These are phyloP conservation scores for Hirundo rustica DNA, from an alignment of 2,797 vertebrate species.

Conservation along the genomic window DNA sequence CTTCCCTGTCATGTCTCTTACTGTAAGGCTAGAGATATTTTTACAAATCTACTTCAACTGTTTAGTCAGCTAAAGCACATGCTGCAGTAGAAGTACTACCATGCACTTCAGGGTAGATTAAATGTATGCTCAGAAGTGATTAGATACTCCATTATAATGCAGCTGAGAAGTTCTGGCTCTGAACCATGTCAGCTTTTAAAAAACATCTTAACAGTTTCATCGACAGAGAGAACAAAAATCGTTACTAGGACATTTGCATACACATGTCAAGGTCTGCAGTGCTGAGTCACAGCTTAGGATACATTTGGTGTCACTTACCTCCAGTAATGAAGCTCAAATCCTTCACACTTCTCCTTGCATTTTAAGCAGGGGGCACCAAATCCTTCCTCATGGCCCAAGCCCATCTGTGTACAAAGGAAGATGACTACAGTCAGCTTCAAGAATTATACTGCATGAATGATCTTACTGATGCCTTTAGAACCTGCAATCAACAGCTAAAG, in stretches of 20 bases:
- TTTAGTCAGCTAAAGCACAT: not conserved
- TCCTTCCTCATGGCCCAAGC: conserved; percentile 94
- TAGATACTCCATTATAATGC: not conserved
- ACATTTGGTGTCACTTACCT: conserved; percentile 80
- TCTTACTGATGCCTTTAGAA: not conserved
- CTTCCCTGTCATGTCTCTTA: not conserved
- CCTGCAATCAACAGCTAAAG: not conserved
- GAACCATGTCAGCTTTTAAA: not conserved
- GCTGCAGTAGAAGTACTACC: not conserved
- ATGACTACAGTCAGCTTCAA: conserved; percentile 16
- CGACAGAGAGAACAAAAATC: not conserved
- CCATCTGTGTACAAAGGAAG: conserved; percentile 82
- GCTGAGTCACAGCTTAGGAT: not conserved
- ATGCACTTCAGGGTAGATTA: not conserved
- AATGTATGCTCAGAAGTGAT: not conserved
- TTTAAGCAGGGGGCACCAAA: conserved; percentile 93
- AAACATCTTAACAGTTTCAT: not conserved
- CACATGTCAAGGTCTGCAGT: not conserved
- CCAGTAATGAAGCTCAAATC: conserved; percentile 98
- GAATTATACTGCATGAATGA: not conserved
- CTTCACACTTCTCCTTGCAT: conserved; percentile 96
- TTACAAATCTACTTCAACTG: not conserved
- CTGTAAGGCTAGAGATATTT: not conserved
- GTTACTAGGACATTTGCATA: not conserved
- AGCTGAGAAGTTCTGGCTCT: not conserved